Conservation (phyloP, 2,888 invertebrate genomes). For the Pinctada fucata region DNA sequence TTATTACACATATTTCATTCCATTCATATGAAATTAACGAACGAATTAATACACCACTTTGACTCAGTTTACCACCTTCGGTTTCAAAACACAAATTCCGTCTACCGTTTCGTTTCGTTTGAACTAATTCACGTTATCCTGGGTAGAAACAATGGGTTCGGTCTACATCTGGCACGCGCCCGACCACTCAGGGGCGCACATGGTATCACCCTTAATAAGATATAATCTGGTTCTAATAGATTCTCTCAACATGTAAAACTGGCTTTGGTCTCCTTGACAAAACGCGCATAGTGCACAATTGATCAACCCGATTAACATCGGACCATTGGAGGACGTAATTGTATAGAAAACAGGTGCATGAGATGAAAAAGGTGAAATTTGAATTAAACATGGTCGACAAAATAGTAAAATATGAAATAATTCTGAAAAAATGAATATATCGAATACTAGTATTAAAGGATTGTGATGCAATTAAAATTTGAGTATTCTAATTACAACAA, state of each 20-base stretch:
- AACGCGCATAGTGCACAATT: background rate
- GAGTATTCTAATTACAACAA: background rate
- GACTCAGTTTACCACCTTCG: too few relatives aligned
- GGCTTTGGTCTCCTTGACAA: background rate
- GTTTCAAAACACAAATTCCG: too few relatives aligned
- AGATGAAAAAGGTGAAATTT: background rate
- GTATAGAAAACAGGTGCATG: background rate
- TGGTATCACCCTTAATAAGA: background rate
- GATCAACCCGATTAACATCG: background rate
- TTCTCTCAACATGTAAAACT: background rate
- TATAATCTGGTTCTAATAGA: background rate
- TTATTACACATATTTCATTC: too few relatives aligned
- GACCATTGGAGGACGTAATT: background rate
- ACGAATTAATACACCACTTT: too few relatives aligned
- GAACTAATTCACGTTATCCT: background rate
- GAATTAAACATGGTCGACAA: too few relatives aligned
- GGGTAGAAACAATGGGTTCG: background rate
- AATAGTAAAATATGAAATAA: too few relatives aligned
- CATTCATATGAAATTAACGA: too few relatives aligned
- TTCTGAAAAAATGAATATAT: too few relatives aligned
- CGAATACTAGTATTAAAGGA: too few relatives aligned
- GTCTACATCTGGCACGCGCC: conserved; percentile 1
- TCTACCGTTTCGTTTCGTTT: too few relatives aligned
- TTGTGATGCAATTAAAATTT: too few relatives aligned
- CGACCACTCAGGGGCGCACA: background rate